Evolutionary conservation across 2,113 vertebrate genomes (phyloP), one percentile per base, ranked within the genome.

Genomic region (Echinops telfairi): DNA sequence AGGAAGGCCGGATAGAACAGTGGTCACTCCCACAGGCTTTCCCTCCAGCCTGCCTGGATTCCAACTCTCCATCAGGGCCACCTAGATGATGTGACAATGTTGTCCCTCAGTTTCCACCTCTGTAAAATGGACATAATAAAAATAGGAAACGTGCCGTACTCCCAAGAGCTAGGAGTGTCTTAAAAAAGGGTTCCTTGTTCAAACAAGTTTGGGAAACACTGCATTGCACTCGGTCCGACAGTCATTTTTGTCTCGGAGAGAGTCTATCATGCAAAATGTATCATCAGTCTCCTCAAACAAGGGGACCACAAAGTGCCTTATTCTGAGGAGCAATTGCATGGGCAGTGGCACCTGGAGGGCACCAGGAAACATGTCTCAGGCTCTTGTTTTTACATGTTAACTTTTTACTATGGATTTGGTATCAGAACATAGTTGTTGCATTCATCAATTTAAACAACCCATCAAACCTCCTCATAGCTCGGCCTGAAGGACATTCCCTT

Each of bases 31-130:
- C n/a, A n/a, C 0, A 77, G 88, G 38, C 17, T 58, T 71, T 78
- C 40, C 1, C 75, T 36, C 33, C 0, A 11, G 27, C n/a, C 64
- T n/a, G 78, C 76, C 73, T 38, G 86, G 3, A 47, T 57, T 86
- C 33, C 19, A 8, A 29, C 19, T 83, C 14, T 12, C 38, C 68
- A 9, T 2, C 57, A 70, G 23, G 77, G 31, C 31, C 71, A 84
- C 62, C 62, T 66, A 33, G 11, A 84, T 6, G 3, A 81, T 53
- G 43, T 23, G 22, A 71, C 27, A 64, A 77, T 68, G 5, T 22
- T 31, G 16, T 80, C 83, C 36, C 89, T 90, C 60, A 53, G 64
- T 89, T 75, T 94, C 64, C 47, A 91, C 27, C 47, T 92, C 38
- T 86, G 70, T 90, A 36, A 89, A 93, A 83, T 20, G 43, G 53